Evolutionary conservation across 2,888 invertebrate genomes (phyloP), one percentile per base, ranked within the genome.

Genomic region (Cheilosia impressa): DNA sequence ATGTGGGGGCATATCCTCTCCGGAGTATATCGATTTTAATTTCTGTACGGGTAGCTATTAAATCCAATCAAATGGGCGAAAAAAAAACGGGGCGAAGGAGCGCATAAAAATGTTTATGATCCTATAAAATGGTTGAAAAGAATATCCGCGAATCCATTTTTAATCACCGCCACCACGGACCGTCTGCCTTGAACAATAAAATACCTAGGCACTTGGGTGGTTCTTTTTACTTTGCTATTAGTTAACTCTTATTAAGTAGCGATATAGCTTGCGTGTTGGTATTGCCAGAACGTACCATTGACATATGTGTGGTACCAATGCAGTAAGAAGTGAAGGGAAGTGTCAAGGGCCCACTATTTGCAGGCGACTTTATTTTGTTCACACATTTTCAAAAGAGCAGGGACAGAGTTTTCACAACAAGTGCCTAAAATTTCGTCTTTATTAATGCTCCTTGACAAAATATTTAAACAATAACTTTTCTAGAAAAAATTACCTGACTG

Each of bases 101-200:
- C 47, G 41, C 31, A 63, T 50, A 71, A 68, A 63, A 63, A 47
- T 15, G 63, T 77, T 62, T 69, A 77, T 77, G 41, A 62, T 62
- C 62, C 45, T 52, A 77, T 77, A 69, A 77, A 77, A 69, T 53
- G 53, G 62, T 52, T 69, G 69, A 69, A 77, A 69, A 43, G 77
- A 60, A 78, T 69, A 69, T 19, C 62, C 53, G 63, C 62, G 55
- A 78, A 78, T 63, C 63, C 77, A 41, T 62, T 62, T 78, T 78
- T 78, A 69, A 78, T 71, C 78, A 71, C 77, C 60, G 53, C 53
- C 27, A n/a, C 19, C 34, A 19, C 57, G 22, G 10, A 45, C 58
- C 66, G 63, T 55, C 69, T 78, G 69, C 68, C 27, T 41, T 38
- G 38, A 69, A 53, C 47, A 69, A 69, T 63, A 69, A 78, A 69